Base-by-base conservation (phyloP, 2,113 vertebrate genomes). In the Boulengeromyrus knoepffleri region DNA sequence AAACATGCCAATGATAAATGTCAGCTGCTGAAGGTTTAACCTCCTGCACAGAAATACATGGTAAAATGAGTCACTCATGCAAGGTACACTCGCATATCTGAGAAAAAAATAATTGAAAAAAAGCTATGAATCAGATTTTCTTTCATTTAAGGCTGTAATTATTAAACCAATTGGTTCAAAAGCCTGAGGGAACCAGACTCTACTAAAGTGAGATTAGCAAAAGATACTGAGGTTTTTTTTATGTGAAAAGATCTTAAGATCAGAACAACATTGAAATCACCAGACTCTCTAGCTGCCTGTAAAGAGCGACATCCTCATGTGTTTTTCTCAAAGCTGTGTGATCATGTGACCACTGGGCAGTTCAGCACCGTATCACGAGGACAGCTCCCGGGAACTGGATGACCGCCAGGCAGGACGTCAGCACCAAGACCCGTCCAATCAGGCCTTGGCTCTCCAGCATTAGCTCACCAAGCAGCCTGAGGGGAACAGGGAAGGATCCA, bases 241-340 rank as follows among this genome's bases (percentile, higher is more conserved):
- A n/a, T 27, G 84, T 50, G 74, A 39, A 80, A 80, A 80, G 74
- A 80, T 87, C 93, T 96, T 96, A 95, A 96, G 91, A 90, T 86
- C 91, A 91, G 95, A 95, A 96, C 8, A 47, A 47, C 83, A 85
- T 47, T n/a, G 45, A 47, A 24, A 85, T 24, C 83, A 24, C 12
- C 17, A 85, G 83, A 85, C 83, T 42, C 42, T 85, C 39, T 42
- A 24, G 39, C 83, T 46, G 17, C 42, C 42, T 85, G 19, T 47
- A 47, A 47, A 46, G 21, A 46, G 24, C 8, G 39, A 47, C 21
- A n/a, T 12, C 21, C 13, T 85, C 39, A 46, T 47, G 83, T 85
- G 83, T 24, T 47, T 45, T 85, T 85, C 24, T 47, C 45, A 85
- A 21, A n/a, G 83, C 45, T 47, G 45, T 85, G 42, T 21, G 19